Evolutionary conservation across 2,113 vertebrate species (phyloP), one percentile per base, ranked within the genome.

Genomic region (Ameiurus melas): DNA sequence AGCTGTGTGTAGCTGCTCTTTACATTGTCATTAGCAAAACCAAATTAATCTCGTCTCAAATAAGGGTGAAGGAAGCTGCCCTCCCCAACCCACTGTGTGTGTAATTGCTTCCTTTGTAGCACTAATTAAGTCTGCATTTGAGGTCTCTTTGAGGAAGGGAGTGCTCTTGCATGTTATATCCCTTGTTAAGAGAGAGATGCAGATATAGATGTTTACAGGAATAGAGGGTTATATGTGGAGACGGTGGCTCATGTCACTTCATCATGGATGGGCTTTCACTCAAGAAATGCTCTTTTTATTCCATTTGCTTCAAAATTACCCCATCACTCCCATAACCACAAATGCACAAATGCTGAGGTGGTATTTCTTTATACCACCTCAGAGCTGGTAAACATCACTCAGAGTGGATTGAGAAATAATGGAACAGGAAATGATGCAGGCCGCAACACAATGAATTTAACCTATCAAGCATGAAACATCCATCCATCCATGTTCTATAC

Each of bases 91-190:
- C 88, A 85, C 90, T 88, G 83, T 93, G 88, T 92, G 84, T 75
- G 85, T 91, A 92, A 91, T 93, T 64, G 71, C 70, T 91, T 91
- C 73, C 86, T 89, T 79, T 89, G 75, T 85, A 73, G 84, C 71
- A 87, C 85, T 93, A 93, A 94, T 92, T 90, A 93, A 88, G 58
- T 64, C 13, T 39, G 57, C 89, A 86, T 89, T 89, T 88, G 78
- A 78, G 90, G 86, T 87, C 91, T 83, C 90, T 85, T 68, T 90
- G 92, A 57, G 36, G 43, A 75, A 33, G 75, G 85, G 51, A 87
- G 90, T 89, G 89, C 13, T 90, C 79, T 90, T 58, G 25, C 51
- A 79, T 77, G 47, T 85, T 90, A 81, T 88, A 86, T 64, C 80
- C 64, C 64, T 89, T 80, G 16, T n/a, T 89, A 27, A 57, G 83